Conservation (phyloP, 1,140 invertebrate species). For the Cyphomyrmex costatus region DNA sequence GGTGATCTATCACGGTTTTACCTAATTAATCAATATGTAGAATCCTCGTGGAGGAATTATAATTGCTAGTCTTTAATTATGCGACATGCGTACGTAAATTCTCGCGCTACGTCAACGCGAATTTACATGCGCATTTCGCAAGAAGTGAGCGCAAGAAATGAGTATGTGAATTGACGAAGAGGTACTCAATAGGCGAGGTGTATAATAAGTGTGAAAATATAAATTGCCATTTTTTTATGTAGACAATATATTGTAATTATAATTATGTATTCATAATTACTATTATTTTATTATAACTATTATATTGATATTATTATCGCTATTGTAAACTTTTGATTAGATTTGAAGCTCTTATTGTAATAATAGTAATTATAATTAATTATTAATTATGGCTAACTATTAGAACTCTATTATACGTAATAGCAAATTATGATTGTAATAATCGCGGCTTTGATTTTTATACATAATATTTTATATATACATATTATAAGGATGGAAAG, state of each 20-base stretch:
- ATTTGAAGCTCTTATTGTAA: conserved; percentile 47
- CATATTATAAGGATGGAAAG: conserved; percentile 9
- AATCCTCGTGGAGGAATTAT: conserved; percentile 70
- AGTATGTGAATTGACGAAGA: conserved; percentile 53
- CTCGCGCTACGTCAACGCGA: conserved; percentile 43
- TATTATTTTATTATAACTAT: conserved; percentile 64
- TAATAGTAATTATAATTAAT: conserved; percentile 42
- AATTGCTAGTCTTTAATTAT: conserved; percentile 82
- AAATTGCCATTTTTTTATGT: conserved; percentile 72
- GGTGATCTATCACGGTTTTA: conserved; percentile 64
- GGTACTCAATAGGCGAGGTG: conserved; percentile 19
- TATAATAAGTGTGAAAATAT: conserved; percentile 24
- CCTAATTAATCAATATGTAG: conserved; percentile 75
- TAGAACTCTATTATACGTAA: conserved; percentile 46
- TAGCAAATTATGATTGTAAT: conserved; percentile 64
- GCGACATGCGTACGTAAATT: conserved; percentile 65
- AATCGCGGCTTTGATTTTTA: conserved; percentile 72
- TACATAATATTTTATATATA: conserved; percentile 65
- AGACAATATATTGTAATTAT: conserved; percentile 69
- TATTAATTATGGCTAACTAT: conserved; percentile 68
- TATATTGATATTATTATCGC: conserved; percentile 48
- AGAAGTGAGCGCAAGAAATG: conserved; percentile 18
- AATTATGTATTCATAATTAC: conserved; percentile 66
- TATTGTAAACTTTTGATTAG: conserved; percentile 61
- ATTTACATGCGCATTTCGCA: conserved; percentile 51